Evolutionary conservation across 1,140 invertebrate species (phyloP), one percentile per base, ranked within the genome.

Genomic region (Ostrea denselamellosa): DNA sequence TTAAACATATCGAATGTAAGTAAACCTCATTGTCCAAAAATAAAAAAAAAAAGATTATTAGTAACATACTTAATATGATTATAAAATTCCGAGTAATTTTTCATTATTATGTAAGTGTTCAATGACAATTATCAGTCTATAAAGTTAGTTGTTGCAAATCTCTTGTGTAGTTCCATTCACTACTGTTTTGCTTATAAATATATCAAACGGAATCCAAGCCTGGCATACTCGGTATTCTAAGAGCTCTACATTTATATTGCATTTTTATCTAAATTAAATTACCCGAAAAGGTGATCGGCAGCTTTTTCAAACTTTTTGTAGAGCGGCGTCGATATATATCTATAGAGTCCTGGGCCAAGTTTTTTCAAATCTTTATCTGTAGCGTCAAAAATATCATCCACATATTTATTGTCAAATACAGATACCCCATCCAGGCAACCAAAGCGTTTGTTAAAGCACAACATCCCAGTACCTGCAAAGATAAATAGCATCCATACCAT

Each of bases 381-480:
- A 0, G 65, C 65, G 9, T 68, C 65, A 22, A 68, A 68, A 68
- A 68, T 68, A n/a, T 68, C 65, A n/a, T 68, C 22, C 22, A 68
- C 1, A 25, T 68, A 25, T 22, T 68, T 68, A 68, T 22, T 68
- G 65, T 68, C 3, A 7, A 68, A 25, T 8, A 68, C 25, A 10
- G 65, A 25, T 9, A 5, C 65, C n/a, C 65, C 65, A 9, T 68
- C 65, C 22, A 68, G 22, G 25, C 65, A 68, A 1, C 65, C 65
- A 22, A 68, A 25, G 5, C 65, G n/a, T 25, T 68, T 68, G 65
- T 68, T 68, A 68, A 68, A 68, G 22, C 65, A 68, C 65, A 68
- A 25, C 65, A 68, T 68, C 5, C 65, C 65, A n/a, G 65, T 68
- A 68, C 65, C 65, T 68, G 22, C 19, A 25, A 56, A 56, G 54